Evolutionary conservation across 2,113 vertebrate genomes (phyloP), one percentile per base, ranked within the genome.

Genomic region (Eulemur rufifrons): DNA sequence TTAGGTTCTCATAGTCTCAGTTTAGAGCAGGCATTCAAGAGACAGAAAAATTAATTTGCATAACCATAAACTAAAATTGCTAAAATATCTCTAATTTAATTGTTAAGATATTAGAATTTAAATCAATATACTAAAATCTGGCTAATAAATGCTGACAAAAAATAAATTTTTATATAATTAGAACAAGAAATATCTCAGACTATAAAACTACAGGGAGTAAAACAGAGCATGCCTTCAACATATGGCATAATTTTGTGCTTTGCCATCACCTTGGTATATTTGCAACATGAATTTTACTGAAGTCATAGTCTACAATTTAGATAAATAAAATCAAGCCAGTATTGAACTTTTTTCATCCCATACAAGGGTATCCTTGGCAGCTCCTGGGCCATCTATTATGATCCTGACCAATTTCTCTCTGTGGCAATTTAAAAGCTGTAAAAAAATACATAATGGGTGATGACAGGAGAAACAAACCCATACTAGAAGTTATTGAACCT

Each of bases 401-500:
- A 96, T 96, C 94, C 94, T 96, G 96, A 97, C 96, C 96, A 96
- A 94, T 97, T 97, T 95, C 69, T 96, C 92, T 97, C 95, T 83
- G 61, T 91, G 74, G 96, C 97, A 97, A 98, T 98, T 97, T 98
- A 98, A 98, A 98, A 97, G 96, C 97, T 97, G 95, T 98, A 96
- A 97, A 97, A 97, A 97, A 97, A 95, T 78, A 95, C 78, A 94
- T 95, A 97, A 98, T 96, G 73, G 96, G 95, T 95, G 93, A 98
- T 96, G 96, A 98, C 96, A 98, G 95, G 94, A 97, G 97, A 98
- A 98, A 98, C 98, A 98, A 98, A 98, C 97, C 93, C 95, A 96
- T 78, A 96, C 88, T 89, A 98, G 96, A 97, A 98, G 94, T 97
- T 96, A 98, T 87, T 98, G 98, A 98, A 98, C 98, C 97, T 97